phyloP scores from a whole-genome alignment of 2,797 vertebrate species.

The Crypturellus tataupa region DNA sequence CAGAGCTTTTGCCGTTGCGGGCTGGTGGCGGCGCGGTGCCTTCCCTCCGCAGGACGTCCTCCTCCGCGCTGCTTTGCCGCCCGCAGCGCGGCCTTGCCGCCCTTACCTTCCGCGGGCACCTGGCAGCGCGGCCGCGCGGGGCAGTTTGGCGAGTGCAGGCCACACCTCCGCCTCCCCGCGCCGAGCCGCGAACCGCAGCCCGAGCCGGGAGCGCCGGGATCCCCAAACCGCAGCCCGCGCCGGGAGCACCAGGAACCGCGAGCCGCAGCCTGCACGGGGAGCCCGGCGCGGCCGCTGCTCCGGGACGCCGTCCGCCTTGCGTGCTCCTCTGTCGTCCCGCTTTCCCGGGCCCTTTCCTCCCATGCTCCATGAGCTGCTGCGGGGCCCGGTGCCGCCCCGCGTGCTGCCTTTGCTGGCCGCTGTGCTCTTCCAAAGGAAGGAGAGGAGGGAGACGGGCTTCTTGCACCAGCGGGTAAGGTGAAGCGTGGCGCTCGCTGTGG shows the following conservation, averaged over 20 bases:
- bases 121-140: not conserved
- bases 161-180: slow-evolving; percentile 5
- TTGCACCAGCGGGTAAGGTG: slow-evolving; percentile 67
- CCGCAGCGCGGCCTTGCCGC: not conserved
- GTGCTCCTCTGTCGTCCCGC: rapidly evolving
- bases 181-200: not conserved
- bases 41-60: not conserved
- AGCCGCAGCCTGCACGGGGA: rapidly evolving
- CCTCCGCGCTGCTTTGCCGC: not conserved
- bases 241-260: rapidly evolving
- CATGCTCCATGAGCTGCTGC: slow-evolving; percentile 68
- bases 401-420: slow-evolving; percentile 69
- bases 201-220: rapidly evolving
- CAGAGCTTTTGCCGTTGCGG: not conserved
- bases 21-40: rapidly evolving
- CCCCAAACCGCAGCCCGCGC: rapidly evolving
- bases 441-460: slow-evolving; percentile 60
- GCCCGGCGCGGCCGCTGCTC: rapidly evolving
- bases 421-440: slow-evolving; percentile 66
- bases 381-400: not conserved
- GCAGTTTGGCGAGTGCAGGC: not conserved
- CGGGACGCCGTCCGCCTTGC: rapidly evolving
- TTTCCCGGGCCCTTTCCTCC: rapidly evolving
- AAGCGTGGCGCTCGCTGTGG: rapidly evolving
- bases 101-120: not conserved